Base-by-base conservation (phyloP, 2,113 vertebrate genomes). In the Sapayoa aenigma region DNA sequence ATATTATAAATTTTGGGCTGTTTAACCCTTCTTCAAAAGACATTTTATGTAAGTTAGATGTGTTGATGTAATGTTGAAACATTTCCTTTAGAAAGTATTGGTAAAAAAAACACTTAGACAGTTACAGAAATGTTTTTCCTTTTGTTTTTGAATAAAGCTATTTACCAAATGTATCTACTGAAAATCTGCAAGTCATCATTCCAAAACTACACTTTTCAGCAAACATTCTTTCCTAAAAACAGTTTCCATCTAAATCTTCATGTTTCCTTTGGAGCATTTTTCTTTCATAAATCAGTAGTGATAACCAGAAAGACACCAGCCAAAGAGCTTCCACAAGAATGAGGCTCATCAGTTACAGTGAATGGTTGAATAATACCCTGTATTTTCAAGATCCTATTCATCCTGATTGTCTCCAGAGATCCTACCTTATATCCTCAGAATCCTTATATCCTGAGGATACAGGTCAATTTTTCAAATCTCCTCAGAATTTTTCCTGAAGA, bases 101-200 rank as follows among this genome's bases (percentile, higher is more conserved):
- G 53, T 72, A 89, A 83, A 85, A 95, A 55, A 96, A 97, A 88
- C 55, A 95, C 80, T 91, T 75, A 35, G 77, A 94, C 62, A 63
- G 78, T 39, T 84, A 92, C 35, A 91, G 78, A 94, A 92, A 55
- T 84, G 16, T 80, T 80, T 88, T 81, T 14, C 56, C 39, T 86
- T 92, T 94, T 79, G 69, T 66, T 96, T 97, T 85, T 87, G 37
- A 87, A 72, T 69, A 75, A 92, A 90, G 63, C 33, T 86, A 53
- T 90, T 90, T 81, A 84, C 76, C 53, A 89, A 95, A 89, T 53
- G 30, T 59, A 90, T 94, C 85, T 90, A 72, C 68, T 3, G 5
- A 85, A 90, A 96, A 92, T 84, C 94, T 96, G 93, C 94, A 96
- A 96, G 86, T 89, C 65, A 75, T 96, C 93, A 94, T 67, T 80